A percentile compares a stretch with the other conserved stretches of the same genome.
phyloP scores from a whole-genome alignment of 2,888 invertebrate species.

The Lysandra bellargus region DNA sequence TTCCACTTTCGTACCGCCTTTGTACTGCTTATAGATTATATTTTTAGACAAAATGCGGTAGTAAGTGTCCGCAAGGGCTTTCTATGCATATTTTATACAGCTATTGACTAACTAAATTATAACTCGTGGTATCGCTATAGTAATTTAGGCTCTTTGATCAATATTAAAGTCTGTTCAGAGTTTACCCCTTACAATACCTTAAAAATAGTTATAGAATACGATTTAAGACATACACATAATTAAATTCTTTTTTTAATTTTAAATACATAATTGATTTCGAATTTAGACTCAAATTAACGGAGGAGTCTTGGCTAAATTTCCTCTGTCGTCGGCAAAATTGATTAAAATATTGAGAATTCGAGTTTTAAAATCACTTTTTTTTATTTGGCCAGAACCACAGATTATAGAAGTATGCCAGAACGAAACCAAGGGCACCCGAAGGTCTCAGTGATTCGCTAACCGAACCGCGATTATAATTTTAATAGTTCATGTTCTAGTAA shows the following conservation, averaged over 20 bases:
- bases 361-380: neutral
- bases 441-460: neutral
- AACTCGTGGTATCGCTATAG: neutral
- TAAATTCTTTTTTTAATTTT: no score
- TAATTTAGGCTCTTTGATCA: neutral
- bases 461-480: conserved; percentile 42
- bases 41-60: neutral
- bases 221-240: no score
- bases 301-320: no score
- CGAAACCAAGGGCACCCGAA: neutral
- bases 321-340: no score
- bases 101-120: neutral
- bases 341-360: neutral
- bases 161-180: no score
- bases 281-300: no score
- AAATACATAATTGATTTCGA: no score
- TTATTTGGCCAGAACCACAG: neutral
- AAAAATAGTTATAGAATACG: no score
- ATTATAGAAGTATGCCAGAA: no score
- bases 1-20: conserved; percentile 6
- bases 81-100: neutral
- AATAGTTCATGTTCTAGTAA: conserved; percentile 65
- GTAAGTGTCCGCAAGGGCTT: neutral
- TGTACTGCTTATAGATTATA: conserved; percentile 1
- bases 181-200: no score